These are phyloP conservation scores for Hiodon tergisus DNA, from an alignment of 2,113 vertebrate genomes.

Conservation along the genomic window DNA sequence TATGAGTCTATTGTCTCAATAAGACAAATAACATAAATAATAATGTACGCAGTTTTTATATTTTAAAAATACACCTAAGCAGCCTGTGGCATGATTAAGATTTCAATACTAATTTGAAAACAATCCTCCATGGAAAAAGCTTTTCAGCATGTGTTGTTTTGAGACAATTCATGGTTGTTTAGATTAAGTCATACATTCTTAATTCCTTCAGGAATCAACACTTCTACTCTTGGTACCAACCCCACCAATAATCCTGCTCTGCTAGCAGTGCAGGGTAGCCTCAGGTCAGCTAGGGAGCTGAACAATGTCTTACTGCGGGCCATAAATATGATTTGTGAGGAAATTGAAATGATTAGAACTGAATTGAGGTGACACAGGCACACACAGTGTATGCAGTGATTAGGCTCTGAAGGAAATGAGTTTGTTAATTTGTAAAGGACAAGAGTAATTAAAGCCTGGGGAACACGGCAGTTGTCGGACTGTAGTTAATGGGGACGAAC, in stretches of 20 bases:
- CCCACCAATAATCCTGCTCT: conserved; percentile 5
- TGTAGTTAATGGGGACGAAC: conserved; percentile 27
- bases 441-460: conserved; percentile 33
- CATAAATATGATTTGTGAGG: conserved; percentile 34
- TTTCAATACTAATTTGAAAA: too few relatives aligned
- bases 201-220: background rate
- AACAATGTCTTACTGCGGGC: conserved; percentile 28
- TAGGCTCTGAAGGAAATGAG: conserved; percentile 38
- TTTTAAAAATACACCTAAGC: too few relatives aligned
- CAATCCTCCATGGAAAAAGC: too few relatives aligned
- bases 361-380: conserved; percentile 35
- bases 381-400: conserved; percentile 23
- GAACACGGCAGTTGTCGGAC: conserved; percentile 27
- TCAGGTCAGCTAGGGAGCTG: conserved; percentile 21
- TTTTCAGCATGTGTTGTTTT: background rate
- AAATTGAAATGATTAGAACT: conserved; percentile 37
- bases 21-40: too few relatives aligned
- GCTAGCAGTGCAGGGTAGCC: conserved; percentile 7
- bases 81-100: too few relatives aligned
- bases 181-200: background rate
- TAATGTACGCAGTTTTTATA: too few relatives aligned
- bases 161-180: background rate
- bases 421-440: conserved; percentile 45
- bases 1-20: too few relatives aligned
- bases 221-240: background rate